Conservation (phyloP, 2,888 invertebrate species). For the Micoletzkya japonica region DNA sequence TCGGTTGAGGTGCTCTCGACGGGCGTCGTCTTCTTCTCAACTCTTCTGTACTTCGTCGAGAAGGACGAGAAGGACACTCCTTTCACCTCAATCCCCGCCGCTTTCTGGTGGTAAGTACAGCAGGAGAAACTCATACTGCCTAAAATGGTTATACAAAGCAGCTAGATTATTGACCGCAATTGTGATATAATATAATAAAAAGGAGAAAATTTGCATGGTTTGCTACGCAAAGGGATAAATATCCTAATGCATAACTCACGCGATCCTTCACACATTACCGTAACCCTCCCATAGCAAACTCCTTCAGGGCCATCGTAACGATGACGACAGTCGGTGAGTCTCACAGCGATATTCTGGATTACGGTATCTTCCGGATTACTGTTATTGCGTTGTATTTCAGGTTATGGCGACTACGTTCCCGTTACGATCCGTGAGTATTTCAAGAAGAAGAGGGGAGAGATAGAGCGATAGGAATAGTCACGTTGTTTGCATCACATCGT, state of each 20-base stretch:
- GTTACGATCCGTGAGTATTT: slow-evolving; percentile 50
- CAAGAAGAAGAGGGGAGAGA: neutral
- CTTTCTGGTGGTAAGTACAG: slow-evolving; percentile 62
- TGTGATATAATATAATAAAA: too few relatives aligned
- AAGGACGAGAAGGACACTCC: slow-evolving; percentile 58
- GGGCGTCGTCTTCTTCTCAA: slow-evolving; percentile 61
- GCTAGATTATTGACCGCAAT: too few relatives aligned
- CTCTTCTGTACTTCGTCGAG: slow-evolving; percentile 57
- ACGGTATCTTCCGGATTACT: neutral
- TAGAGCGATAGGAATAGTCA: neutral
- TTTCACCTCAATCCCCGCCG: slow-evolving; percentile 59
- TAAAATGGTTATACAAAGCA: too few relatives aligned
- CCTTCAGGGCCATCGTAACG: slow-evolving; percentile 52
- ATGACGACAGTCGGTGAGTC: slow-evolving; percentile 54
- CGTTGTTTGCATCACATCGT: slow-evolving; percentile 10
- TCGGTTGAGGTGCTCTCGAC: slow-evolving; percentile 48
- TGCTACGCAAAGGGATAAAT: too few relatives aligned
- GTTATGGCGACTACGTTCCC: slow-evolving; percentile 58
- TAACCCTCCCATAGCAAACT: neutral
- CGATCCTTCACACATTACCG: slow-evolving; percentile 16
- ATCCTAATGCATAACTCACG: too few relatives aligned
- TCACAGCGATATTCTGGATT: neutral
- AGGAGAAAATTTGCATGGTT: too few relatives aligned
- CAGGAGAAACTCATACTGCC: neutral
- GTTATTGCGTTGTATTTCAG: slow-evolving; percentile 14